Evolutionary conservation across 1,140 invertebrate species (phyloP).

Genomic region (Drosophila nannoptera): DNA sequence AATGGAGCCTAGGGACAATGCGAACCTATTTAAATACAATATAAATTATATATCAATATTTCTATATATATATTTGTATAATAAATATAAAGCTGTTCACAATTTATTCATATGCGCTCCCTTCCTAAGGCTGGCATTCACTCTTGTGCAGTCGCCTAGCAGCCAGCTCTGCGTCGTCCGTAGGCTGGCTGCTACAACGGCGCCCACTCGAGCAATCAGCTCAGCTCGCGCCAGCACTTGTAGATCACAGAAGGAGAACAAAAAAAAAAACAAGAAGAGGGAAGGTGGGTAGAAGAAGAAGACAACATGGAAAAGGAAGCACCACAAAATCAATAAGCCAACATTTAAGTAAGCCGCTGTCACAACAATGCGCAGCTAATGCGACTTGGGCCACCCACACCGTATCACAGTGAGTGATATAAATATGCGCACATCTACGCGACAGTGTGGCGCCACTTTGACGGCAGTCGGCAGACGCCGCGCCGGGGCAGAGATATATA

Average conservation of each 20-base stretch:
- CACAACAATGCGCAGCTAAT: slow-evolving; percentile 62
- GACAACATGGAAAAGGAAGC: background rate
- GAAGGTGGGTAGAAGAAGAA: background rate
- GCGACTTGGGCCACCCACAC: slow-evolving; percentile 26
- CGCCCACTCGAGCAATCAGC: slow-evolving; percentile 26
- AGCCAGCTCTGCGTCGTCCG: slow-evolving; percentile 12
- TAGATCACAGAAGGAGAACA: background rate
- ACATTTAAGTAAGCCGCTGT: slow-evolving; percentile 52
- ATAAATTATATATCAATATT: too few relatives aligned
- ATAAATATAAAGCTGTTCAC: background rate
- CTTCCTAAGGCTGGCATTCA: background rate
- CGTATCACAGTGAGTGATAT: slow-evolving; percentile 60
- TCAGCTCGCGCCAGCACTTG: slow-evolving; percentile 33
- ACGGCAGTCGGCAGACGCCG: slow-evolving; percentile 26
- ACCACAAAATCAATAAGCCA: slow-evolving; percentile 64
- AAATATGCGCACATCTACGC: slow-evolving; percentile 66
- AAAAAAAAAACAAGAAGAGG: background rate
- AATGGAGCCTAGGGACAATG: too few relatives aligned
- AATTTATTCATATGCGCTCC: slow-evolving; percentile 10
- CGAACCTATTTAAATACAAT: too few relatives aligned
- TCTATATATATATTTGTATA: too few relatives aligned
- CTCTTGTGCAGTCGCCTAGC: slow-evolving; percentile 26
- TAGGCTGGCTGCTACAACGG: slow-evolving; percentile 16
- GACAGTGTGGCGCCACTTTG: slow-evolving; percentile 62
- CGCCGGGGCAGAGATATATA: slow-evolving; percentile 1